Conservation (phyloP, 1,140 invertebrate species). For the Microvelia longipes region DNA sequence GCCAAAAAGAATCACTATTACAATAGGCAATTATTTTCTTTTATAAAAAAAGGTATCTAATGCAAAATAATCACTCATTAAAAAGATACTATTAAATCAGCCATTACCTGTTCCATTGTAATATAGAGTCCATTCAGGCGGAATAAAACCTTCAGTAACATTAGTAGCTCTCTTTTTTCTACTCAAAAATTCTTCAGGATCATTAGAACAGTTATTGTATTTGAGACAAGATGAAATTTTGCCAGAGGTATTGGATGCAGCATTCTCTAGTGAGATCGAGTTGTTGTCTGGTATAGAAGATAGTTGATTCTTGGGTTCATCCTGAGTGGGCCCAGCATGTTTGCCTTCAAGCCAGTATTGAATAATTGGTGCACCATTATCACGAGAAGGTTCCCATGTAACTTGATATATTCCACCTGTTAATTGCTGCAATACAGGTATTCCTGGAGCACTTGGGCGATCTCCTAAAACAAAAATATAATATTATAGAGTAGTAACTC, state of each 20-base stretch:
- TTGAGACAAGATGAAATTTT: not conserved
- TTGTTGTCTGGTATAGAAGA: not conserved
- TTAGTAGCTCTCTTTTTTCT: conserved; percentile 21
- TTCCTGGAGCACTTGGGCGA: conserved; percentile 45
- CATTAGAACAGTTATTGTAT: not conserved
- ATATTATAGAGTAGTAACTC: too few relatives aligned
- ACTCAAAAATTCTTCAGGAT: not conserved
- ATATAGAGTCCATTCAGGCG: conserved; percentile 45
- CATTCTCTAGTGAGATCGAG: not conserved
- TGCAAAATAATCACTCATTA: too few relatives aligned
- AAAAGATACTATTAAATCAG: not conserved
- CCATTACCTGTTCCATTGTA: conserved; percentile 61
- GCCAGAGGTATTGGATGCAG: not conserved
- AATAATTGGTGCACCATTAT: conserved; percentile 45
- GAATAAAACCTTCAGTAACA: conserved; percentile 16
- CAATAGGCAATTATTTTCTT: too few relatives aligned
- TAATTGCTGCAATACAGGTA: conserved; percentile 45
- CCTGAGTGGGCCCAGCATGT: not conserved
- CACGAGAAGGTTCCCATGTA: conserved; percentile 47
- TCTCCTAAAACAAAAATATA: conserved; percentile 35
- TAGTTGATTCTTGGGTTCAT: not conserved
- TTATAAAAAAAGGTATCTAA: too few relatives aligned
- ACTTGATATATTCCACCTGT: conserved; percentile 50
- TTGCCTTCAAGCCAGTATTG: conserved; percentile 43
- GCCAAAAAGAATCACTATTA: too few relatives aligned